These are phyloP conservation scores for Acanthurus lineatus DNA, from an alignment of 2,797 vertebrate genomes.

Conservation along the genomic window DNA sequence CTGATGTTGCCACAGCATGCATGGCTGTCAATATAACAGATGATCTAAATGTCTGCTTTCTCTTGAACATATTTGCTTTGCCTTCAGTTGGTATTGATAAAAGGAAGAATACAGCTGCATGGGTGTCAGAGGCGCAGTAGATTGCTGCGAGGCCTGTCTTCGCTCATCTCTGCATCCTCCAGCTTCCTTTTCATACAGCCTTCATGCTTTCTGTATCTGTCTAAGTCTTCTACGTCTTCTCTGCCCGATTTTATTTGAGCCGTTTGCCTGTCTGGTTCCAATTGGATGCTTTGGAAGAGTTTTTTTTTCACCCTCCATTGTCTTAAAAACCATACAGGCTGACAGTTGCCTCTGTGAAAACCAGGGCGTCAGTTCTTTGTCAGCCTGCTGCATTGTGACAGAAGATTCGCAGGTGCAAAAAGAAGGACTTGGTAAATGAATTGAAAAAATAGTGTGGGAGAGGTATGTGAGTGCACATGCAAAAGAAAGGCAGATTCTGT, in stretches of 20 bases:
- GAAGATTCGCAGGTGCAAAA: conserved; percentile 78
- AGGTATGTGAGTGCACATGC: conserved; percentile 19
- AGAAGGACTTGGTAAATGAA: conserved; percentile 62
- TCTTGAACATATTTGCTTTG: conserved; percentile 62
- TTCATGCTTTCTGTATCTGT: conserved; percentile 64
- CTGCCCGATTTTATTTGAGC: conserved; percentile 66
- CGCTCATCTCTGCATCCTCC: conserved; percentile 65
- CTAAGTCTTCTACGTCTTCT: conserved; percentile 42
- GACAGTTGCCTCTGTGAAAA: conserved; percentile 74
- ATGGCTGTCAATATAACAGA: conserved; percentile 75
- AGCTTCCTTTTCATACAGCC: conserved; percentile 58
- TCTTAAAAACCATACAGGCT: conserved; percentile 63
- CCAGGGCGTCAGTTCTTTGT: conserved; percentile 73
- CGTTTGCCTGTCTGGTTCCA: conserved; percentile 70
- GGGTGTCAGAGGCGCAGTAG: conserved; percentile 49
- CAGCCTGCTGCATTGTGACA: conserved; percentile 74
- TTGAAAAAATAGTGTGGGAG: conserved; percentile 44
- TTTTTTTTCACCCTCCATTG: conserved; percentile 66
- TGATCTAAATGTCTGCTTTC: conserved; percentile 62
- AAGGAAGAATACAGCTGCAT: conserved; percentile 66
- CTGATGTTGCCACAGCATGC: conserved; percentile 64
- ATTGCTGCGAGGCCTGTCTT: conserved; percentile 57
- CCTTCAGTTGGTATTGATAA: conserved; percentile 71
- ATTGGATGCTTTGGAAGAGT: conserved; percentile 66
- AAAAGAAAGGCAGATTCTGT: conserved; percentile 31